Evolutionary conservation across 2,888 invertebrate genomes (phyloP).

Genomic region (Ernsta delagoae): DNA sequence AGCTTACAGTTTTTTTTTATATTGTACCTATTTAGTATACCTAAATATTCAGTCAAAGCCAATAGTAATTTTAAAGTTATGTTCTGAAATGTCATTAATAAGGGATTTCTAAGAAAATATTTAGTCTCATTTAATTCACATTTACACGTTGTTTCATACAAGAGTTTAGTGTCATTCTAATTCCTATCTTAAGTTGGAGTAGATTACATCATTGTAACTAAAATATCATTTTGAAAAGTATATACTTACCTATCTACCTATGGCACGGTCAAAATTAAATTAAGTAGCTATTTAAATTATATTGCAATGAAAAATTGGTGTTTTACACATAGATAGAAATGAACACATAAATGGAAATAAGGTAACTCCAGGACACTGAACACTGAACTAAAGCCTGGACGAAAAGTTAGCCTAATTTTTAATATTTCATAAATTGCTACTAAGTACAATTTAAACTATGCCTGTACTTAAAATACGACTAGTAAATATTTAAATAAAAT

Average conservation of each 20-base stretch:
- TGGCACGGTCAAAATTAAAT: conserved; percentile 52
- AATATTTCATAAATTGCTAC: conserved; percentile 18
- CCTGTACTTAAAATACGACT: conserved; percentile 59
- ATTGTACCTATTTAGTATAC: not conserved
- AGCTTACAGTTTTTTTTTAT: not conserved
- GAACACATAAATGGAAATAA: not conserved
- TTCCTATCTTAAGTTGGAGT: conserved; percentile 21
- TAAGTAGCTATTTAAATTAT: conserved; percentile 27
- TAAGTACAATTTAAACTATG: conserved; percentile 13
- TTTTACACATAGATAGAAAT: conserved; percentile 4
- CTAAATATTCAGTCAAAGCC: conserved; percentile 14
- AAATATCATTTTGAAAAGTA: too few species aligned
- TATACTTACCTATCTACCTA: conserved; percentile 37
- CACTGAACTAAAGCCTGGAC: not conserved
- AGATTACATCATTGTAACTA: not conserved
- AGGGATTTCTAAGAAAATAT: conserved; percentile 34
- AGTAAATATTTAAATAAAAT: conserved; percentile 46
- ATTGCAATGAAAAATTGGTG: conserved; percentile 28
- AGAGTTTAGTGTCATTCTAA: conserved; percentile 6
- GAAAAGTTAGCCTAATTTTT: conserved; percentile 19
- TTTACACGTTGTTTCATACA: conserved; percentile 32
- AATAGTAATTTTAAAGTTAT: conserved; percentile 30
- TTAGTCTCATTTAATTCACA: conserved; percentile 36
- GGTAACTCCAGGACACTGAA: not conserved
- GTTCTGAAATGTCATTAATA: conserved; percentile 30